Conservation (phyloP, 2,888 invertebrate species). For the Lasioglossum marginatum region DNA sequence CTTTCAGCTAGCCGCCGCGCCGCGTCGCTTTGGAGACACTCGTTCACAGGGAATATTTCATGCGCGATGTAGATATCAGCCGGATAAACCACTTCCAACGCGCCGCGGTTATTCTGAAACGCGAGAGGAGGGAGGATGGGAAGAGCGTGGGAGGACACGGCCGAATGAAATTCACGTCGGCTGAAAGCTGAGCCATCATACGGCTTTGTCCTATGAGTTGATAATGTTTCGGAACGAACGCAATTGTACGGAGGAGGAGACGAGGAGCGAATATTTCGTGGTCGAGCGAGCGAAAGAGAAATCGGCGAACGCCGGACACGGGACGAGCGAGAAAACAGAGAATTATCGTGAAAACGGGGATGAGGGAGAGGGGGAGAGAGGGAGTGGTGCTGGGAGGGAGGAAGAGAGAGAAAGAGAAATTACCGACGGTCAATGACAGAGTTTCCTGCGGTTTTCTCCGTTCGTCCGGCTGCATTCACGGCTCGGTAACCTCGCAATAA, state of each 20-base stretch:
- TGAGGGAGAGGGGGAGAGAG: not conserved
- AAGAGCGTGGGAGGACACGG: conserved; percentile 7
- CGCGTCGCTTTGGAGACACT: not conserved
- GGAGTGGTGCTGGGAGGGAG: not conserved
- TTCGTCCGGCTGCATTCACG: conserved; percentile 74
- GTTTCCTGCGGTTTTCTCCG: conserved; percentile 77
- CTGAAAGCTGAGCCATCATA: conserved; percentile 60
- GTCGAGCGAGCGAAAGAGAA: conserved; percentile 11
- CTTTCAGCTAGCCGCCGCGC: not conserved
- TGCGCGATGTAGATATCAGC: conserved; percentile 40
- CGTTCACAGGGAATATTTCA: conserved; percentile 43
- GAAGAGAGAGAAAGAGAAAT: conserved; percentile 62
- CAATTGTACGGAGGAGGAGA: conserved; percentile 32
- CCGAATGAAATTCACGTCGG: conserved; percentile 61
- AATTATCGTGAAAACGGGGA: not conserved
- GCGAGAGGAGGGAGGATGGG: not conserved
- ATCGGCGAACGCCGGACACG: conserved; percentile 5
- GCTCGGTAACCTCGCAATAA: conserved; percentile 75
- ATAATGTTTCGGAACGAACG: conserved; percentile 64
- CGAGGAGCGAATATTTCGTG: conserved; percentile 31
- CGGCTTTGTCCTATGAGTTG: conserved; percentile 65
- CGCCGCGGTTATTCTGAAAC: conserved; percentile 16
- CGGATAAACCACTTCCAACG: conserved; percentile 44
- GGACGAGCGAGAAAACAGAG: conserved; percentile 10
- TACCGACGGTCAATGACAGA: conserved; percentile 75